Evolutionary conservation across 2,888 invertebrate genomes (phyloP).

Genomic region (Meloe dianella): DNA sequence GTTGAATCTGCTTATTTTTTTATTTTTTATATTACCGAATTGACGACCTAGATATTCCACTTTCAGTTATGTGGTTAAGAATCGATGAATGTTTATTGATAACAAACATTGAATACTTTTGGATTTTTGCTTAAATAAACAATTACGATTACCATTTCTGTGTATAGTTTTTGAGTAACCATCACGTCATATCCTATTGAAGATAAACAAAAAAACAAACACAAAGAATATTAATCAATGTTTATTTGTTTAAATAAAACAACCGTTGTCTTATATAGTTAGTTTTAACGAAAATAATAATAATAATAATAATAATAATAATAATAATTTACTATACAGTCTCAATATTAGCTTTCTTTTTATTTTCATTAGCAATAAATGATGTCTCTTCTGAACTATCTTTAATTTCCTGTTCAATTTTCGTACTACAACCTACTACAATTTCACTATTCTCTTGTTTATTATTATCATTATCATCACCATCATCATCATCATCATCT

Average conservation of each 20-base stretch:
- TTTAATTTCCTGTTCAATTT: slow-evolving; percentile 13
- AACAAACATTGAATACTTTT: too few species aligned
- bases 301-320: background rate
- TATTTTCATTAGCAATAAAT: slow-evolving; percentile 68
- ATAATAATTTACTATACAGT: slow-evolving; percentile 56
- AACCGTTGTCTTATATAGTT: background rate
- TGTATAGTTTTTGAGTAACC: background rate
- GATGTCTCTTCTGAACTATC: slow-evolving; percentile 75
- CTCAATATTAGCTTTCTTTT: slow-evolving; percentile 61
- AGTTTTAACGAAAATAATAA: slow-evolving; percentile 10
- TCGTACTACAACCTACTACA: background rate
- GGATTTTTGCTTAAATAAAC: background rate
- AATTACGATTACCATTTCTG: background rate
- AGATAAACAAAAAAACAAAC: background rate
- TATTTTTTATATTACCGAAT: too few species aligned
- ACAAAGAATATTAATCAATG: background rate
- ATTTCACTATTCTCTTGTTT: slow-evolving; percentile 30
- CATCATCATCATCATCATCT: slow-evolving; percentile 51
- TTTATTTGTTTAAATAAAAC: slow-evolving; percentile 2
- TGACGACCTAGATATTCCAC: background rate
- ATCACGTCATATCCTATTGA: background rate
- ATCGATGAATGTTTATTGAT: background rate
- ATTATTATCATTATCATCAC: too few species aligned
- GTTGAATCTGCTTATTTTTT: slow-evolving; percentile 5
- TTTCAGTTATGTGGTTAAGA: background rate